These are phyloP conservation scores for Hyperoplus immaculatus DNA, from an alignment of 2,797 vertebrate genomes.

Conservation along the genomic window DNA sequence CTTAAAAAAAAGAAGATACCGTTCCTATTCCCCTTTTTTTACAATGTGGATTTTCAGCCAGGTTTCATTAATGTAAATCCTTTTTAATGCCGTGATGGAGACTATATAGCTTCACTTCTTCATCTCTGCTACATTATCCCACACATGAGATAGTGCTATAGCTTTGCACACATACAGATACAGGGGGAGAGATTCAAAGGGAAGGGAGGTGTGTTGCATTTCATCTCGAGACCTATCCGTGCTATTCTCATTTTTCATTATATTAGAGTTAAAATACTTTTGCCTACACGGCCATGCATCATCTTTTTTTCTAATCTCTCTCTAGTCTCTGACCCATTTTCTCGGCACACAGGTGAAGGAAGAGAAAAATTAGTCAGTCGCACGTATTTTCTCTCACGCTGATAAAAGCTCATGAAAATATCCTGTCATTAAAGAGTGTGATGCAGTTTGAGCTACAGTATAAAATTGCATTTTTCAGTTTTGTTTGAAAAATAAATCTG, in stretches of 20 bases:
- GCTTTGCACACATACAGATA: slow-evolving; percentile 1
- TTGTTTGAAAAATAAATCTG: neutral
- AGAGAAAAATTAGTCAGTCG: slow-evolving; percentile 43
- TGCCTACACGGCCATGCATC: slow-evolving; percentile 53
- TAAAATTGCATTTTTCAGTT: neutral
- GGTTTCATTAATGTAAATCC: slow-evolving; percentile 37
- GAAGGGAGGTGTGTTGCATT: slow-evolving; percentile 52
- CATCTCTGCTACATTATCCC: slow-evolving; percentile 67
- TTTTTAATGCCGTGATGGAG: slow-evolving; percentile 34
- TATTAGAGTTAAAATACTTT: slow-evolving; percentile 61
- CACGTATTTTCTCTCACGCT: slow-evolving; percentile 21
- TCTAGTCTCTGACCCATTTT: slow-evolving; percentile 66
- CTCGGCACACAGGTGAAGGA: slow-evolving; percentile 18
- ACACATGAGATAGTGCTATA: slow-evolving; percentile 59
- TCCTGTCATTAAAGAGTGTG: slow-evolving; percentile 2
- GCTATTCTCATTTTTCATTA: slow-evolving; percentile 68
- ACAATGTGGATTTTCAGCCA: slow-evolving; percentile 12
- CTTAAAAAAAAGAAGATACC: neutral
- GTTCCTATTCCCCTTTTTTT: neutral
- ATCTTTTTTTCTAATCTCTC: slow-evolving; percentile 56
- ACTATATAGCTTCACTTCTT: slow-evolving; percentile 16
- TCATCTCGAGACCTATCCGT: slow-evolving; percentile 44
- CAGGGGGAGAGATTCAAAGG: neutral
- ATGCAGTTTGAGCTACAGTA: neutral
- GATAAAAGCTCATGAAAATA: slow-evolving; percentile 39